Percentiles rank a stretch among this genome's conserved stretches.
Conservation (phyloP, 2,888 invertebrate genomes). For the Ochlodes sylvanus region DNA sequence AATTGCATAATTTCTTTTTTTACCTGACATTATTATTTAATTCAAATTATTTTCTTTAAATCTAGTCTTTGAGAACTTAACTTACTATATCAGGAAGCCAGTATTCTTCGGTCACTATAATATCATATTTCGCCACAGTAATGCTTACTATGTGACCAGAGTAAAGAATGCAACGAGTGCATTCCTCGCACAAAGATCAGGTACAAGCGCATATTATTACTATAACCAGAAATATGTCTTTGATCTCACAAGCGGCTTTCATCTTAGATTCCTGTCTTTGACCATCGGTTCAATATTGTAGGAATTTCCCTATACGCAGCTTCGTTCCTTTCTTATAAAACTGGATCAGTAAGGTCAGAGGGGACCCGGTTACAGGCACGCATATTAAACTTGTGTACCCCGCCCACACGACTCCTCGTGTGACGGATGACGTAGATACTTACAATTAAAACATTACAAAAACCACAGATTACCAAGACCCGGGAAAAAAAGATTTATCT, state of each 20-base stretch:
- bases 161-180: background rate
- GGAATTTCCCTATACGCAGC: constrained; percentile 20
- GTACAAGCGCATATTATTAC: background rate
- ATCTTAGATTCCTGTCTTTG: constrained; percentile 32
- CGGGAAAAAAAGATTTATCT: background rate
- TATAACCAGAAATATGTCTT: constrained; percentile 25
- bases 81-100: too few relatives aligned
- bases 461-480: background rate
- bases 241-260: constrained; percentile 1
- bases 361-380: background rate
- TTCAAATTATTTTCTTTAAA: too few relatives aligned
- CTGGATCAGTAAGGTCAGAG: background rate
- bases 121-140: background rate
- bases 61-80: too few relatives aligned
- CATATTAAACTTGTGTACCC: background rate
- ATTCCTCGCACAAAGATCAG: background rate
- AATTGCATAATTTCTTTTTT: too few relatives aligned
- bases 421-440: background rate
- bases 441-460: background rate
- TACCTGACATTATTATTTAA: too few relatives aligned
- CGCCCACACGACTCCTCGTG: background rate
- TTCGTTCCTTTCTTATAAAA: constrained; percentile 12
- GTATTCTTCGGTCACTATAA: too few relatives aligned
- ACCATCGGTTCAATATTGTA: constrained; percentile 26
- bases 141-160: background rate